These are phyloP conservation scores for Acanthurus leucopareius DNA, from an alignment of 2,797 vertebrate species.

Conservation along the genomic window DNA sequence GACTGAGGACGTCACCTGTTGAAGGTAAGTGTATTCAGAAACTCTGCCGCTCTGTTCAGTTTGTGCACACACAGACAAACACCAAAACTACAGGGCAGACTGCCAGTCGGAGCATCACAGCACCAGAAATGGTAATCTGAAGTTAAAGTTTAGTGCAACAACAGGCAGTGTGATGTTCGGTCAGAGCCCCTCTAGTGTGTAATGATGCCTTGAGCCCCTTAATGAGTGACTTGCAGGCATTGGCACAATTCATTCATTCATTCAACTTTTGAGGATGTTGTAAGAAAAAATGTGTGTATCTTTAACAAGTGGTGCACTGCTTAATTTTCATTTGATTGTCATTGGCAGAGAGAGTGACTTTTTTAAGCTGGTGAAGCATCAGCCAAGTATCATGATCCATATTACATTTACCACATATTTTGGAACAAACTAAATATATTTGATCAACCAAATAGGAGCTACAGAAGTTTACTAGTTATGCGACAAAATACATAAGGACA, in stretches of 20 bases:
- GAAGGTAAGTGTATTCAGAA: conserved; percentile 86
- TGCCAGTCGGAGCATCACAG: not conserved
- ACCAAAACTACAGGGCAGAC: not conserved
- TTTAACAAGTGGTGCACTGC: not conserved
- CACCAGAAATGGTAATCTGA: not conserved
- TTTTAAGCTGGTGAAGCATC: too few species aligned
- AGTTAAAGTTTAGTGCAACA: not conserved
- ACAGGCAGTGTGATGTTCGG: not conserved
- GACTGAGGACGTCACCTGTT: conserved; percentile 93
- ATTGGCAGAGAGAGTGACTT: too few species aligned
- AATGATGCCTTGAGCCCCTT: conserved; percentile 9
- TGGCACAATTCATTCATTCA: conserved; percentile 17
- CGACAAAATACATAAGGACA: too few species aligned
- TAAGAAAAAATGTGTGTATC: not conserved
- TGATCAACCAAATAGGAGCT: not conserved
- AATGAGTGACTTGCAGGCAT: conserved; percentile 39
- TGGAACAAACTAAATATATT: not conserved
- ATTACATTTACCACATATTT: not conserved
- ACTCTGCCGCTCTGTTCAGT: not conserved
- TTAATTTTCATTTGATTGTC: too few species aligned
- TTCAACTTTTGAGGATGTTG: not conserved
- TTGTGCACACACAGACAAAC: not conserved
- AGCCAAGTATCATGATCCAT: too few species aligned
- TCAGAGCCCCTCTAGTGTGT: not conserved
- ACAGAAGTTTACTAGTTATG: not conserved